phyloP scores from a whole-genome alignment of 2,113 vertebrate species.

The Eurystomus gularis region DNA sequence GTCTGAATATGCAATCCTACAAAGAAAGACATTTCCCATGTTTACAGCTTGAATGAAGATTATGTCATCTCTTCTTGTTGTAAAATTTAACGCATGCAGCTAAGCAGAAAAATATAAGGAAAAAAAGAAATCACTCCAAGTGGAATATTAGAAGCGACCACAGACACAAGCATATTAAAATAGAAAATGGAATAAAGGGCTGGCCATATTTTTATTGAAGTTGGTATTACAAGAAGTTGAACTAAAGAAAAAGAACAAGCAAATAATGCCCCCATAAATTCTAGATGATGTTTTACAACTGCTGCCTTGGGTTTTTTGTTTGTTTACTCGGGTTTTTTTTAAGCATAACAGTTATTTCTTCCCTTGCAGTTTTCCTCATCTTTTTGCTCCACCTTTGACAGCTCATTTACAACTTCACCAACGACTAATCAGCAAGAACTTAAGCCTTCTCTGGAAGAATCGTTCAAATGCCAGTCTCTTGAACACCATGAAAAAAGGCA shows the following conservation, averaged over 20 bases:
- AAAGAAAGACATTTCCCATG: background rate
- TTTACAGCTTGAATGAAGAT: background rate
- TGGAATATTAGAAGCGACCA: background rate
- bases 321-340: background rate
- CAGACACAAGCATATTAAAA: background rate
- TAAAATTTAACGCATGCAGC: background rate
- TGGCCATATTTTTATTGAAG: background rate
- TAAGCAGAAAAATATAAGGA: background rate
- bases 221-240: background rate
- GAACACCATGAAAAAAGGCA: conserved; percentile 15
- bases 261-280: background rate
- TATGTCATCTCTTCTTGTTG: background rate
- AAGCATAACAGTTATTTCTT: conserved; percentile 3
- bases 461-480: conserved; percentile 39
- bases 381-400: conserved; percentile 33
- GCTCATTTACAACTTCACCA: conserved; percentile 32
- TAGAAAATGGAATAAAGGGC: background rate
- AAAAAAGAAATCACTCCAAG: background rate
- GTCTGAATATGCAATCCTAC: background rate
- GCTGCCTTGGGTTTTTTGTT: background rate
- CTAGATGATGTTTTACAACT: background rate
- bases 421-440: conserved; percentile 48
- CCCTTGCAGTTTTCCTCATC: background rate
- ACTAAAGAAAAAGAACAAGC: background rate
- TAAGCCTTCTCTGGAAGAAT: conserved; percentile 6